phyloP scores from a whole-genome alignment of 1,140 invertebrate genomes.

The Eriocheir sinensis region DNA sequence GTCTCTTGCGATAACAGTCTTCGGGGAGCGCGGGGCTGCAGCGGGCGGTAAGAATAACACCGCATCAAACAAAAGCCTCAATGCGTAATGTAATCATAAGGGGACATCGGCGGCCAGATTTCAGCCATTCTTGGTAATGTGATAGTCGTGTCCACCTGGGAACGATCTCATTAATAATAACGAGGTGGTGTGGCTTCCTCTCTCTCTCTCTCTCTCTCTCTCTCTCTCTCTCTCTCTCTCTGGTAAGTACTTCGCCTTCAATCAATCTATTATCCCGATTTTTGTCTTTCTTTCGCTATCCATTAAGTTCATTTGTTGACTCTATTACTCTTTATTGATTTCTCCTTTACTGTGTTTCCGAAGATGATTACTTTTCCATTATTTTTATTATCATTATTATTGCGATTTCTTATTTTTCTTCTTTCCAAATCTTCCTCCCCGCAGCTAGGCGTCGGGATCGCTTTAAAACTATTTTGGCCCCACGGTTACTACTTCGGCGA shows the following conservation, averaged over 20 bases:
- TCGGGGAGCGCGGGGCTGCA: background rate
- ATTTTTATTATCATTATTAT: no score
- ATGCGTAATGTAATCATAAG: conserved; percentile 19
- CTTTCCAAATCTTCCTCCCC: no score
- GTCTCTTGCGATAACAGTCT: background rate
- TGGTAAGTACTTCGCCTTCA: no score
- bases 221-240: conserved; percentile 23
- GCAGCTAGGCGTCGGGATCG: background rate
- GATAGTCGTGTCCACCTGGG: conserved; percentile 64
- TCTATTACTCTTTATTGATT: background rate
- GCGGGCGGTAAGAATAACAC: conserved; percentile 1
- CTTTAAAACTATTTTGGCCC: background rate
- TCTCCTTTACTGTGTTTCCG: no score
- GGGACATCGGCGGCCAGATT: conserved; percentile 24
- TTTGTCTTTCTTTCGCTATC: conserved; percentile 34
- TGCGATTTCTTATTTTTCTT: no score
- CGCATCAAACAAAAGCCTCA: background rate
- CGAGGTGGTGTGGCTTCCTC: conserved; percentile 16
- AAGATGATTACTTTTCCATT: background rate
- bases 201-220: background rate
- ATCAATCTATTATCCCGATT: conserved; percentile 4
- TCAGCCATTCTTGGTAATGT: conserved; percentile 59
- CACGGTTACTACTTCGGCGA: no score
- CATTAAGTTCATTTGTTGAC: background rate
- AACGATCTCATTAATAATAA: conserved; percentile 66